Base-by-base conservation (phyloP, 2,113 vertebrate genomes). In the Rhinolophus sinicus region DNA sequence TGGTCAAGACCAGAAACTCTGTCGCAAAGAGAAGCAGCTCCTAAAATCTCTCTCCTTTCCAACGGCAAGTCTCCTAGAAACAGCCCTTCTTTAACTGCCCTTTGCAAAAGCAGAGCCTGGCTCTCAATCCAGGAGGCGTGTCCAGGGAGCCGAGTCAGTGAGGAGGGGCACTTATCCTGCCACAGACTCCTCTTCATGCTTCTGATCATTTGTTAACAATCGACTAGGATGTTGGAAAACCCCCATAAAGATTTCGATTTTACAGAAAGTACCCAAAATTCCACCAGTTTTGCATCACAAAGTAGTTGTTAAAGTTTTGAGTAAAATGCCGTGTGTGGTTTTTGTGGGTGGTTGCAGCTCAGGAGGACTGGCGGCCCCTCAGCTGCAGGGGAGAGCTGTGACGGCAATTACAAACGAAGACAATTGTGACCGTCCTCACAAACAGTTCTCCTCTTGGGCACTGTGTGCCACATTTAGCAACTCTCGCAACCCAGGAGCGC, bases 211-310 rank as follows among this genome's bases (percentile, higher is more conserved):
- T 97, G 98, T 97, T 98, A 98, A 97, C 98, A 98, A 98, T 96
- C 96, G 96, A 95, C 96, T 72, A 97, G 97, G 95, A 98, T 98
- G 98, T 88, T 98, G 98, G 98, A 99, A 99, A 99, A 98, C 98
- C 98, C 98, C 98, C 96, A 50, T 92, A 52, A 97, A 98, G 98
- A 98, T 98, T 98, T 98, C 98, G 90, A 98, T 99, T 98, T 98
- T 97, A 98, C 98, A 99, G 98, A 99, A 99, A 99, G 98, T 99
- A 99, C 98, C 98, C 97, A 98, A 99, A 99, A 99, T 98, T 99
- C 98, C 98, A 97, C 98, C 97, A 98, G 98, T 98, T 99, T 99
- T 99, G 98, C 98, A 99, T 99, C 98, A 98, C 98, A 98, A 98
- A 98, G 98, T 92, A 90, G 98, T 98, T 98, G 98, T 98, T 98